These are phyloP conservation scores for Lerema accius DNA, from an alignment of 1,140 invertebrate species.

Conservation along the genomic window DNA sequence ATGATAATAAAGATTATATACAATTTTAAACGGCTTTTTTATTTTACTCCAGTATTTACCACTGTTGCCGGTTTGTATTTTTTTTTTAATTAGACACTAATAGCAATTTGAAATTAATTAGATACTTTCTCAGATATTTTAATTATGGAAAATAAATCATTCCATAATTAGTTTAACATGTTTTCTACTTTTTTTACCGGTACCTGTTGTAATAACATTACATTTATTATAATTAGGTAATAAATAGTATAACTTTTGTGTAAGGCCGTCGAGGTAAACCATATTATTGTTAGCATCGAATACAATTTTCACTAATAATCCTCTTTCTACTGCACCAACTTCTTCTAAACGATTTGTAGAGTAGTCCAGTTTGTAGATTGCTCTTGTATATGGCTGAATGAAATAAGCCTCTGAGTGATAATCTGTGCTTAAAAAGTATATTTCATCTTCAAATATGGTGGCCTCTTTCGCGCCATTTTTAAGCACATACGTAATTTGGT, in stretches of 20 bases:
- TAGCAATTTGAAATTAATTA: too few relatives aligned
- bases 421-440: constrained; percentile 60
- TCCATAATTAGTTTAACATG: constrained; percentile 33
- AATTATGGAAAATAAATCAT: too few relatives aligned
- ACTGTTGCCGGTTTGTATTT: too few relatives aligned
- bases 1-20: background rate
- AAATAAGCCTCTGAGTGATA: constrained; percentile 55
- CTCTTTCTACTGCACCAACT: constrained; percentile 55
- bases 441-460: constrained; percentile 51
- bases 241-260: constrained; percentile 58
- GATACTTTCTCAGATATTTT: too few relatives aligned
- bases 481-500: constrained; percentile 50
- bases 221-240: constrained; percentile 56
- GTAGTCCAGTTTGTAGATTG: constrained; percentile 58
- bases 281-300: constrained; percentile 64
- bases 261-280: constrained; percentile 56
- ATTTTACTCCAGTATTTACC: background rate
- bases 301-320: constrained; percentile 50
- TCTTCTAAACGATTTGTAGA: constrained; percentile 41
- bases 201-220: constrained; percentile 46
- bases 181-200: constrained; percentile 44
- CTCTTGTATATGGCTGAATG: constrained; percentile 52
- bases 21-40: background rate
- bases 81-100: too few relatives aligned
- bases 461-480: constrained; percentile 51